phyloP scores from a whole-genome alignment of 1,140 invertebrate genomes.

The Bombus picipes region DNA sequence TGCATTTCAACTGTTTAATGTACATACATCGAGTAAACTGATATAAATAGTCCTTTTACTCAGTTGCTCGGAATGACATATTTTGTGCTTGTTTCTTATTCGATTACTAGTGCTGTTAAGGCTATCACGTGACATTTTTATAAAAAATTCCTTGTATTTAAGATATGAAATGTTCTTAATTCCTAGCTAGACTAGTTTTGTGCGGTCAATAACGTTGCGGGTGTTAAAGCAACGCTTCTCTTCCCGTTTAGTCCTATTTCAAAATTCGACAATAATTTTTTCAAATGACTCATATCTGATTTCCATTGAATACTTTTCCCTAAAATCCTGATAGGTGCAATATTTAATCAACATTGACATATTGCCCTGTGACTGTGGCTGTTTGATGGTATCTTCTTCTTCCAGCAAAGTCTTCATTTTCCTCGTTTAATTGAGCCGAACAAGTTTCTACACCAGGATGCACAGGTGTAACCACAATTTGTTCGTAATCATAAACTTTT shows the following conservation, averaged over 20 bases:
- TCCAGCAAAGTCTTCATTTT: conserved; percentile 96
- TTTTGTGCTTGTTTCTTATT: not conserved
- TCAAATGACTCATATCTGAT: not conserved
- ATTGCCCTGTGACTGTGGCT: conserved; percentile 89
- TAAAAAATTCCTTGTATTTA: conserved; percentile 39
- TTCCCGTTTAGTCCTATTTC: conserved; percentile 3
- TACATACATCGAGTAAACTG: conserved; percentile 39
- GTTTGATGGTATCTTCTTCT: conserved; percentile 96
- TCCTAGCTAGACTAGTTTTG: conserved; percentile 54
- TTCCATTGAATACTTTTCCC: not conserved
- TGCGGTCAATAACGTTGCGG: conserved; percentile 40
- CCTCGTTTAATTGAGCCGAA: conserved; percentile 94
- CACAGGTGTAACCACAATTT: conserved; percentile 94
- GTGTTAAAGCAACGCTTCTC: conserved; percentile 12
- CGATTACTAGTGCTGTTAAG: conserved; percentile 35
- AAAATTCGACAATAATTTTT: conserved; percentile 22
- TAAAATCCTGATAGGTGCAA: not conserved
- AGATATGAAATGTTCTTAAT: conserved; percentile 53
- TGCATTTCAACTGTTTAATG: conserved; percentile 5
- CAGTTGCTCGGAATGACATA: too few relatives aligned
- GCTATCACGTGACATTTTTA: conserved; percentile 26
- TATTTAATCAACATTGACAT: conserved; percentile 85
- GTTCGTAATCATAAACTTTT: conserved; percentile 91
- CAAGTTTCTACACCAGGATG: conserved; percentile 91
- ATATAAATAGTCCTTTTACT: conserved; percentile 50